A percentile compares a stretch with the other conserved stretches of the same genome.
Conservation (phyloP, 2,113 vertebrate genomes). For the Cettia cetti region DNA sequence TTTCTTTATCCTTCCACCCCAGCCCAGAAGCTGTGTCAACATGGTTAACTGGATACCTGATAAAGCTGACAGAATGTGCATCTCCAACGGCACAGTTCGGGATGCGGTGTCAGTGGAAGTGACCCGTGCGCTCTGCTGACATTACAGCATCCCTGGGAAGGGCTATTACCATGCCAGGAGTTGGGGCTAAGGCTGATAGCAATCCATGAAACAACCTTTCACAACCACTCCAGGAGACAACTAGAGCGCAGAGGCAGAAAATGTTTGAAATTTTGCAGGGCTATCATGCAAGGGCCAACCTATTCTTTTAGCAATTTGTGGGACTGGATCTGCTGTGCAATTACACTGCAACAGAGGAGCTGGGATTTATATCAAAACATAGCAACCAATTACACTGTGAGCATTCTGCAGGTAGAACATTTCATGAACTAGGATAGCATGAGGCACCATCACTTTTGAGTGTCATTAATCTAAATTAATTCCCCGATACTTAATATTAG, state of each 20-base stretch:
- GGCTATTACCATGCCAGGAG: background rate
- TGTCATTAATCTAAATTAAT: conserved; percentile 59
- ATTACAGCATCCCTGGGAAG: background rate
- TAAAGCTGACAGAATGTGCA: conserved; percentile 2
- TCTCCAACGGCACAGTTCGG: background rate
- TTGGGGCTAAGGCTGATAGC: background rate
- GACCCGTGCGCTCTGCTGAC: background rate
- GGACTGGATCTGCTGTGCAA: background rate
- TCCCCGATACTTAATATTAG: conserved; percentile 45
- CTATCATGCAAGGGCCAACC: background rate
- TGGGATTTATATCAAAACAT: background rate
- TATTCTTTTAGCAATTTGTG: background rate
- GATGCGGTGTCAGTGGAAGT: background rate
- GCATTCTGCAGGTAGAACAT: conserved; percentile 10
- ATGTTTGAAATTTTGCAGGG: background rate
- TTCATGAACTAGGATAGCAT: conserved; percentile 11
- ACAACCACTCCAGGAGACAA: background rate
- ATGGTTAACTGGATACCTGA: conserved; percentile 39
- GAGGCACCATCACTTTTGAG: background rate
- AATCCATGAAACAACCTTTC: background rate
- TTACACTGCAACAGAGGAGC: background rate
- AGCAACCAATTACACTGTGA: conserved; percentile 1
- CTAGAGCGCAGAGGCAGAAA: background rate
- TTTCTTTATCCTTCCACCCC: conserved; percentile 37
- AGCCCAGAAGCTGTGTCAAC: conserved; percentile 29